Percentiles rank a stretch among this genome's conserved stretches.
Conservation (phyloP, 1,140 invertebrate genomes). For the Drosophila oshimai region DNA sequence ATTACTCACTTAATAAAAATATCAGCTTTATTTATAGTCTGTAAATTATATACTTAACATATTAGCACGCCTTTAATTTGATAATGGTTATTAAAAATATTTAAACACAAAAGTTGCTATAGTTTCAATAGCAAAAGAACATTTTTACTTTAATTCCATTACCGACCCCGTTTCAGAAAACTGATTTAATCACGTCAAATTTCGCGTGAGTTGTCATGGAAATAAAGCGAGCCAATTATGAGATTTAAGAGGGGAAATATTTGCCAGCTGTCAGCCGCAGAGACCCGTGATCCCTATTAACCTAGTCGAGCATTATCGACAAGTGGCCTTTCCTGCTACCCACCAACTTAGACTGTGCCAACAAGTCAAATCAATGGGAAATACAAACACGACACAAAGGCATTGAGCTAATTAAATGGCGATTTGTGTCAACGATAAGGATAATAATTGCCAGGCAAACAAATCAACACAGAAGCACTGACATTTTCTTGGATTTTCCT, state of each 20-base stretch:
- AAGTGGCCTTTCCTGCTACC: constrained; percentile 7
- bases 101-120: background rate
- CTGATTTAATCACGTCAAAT: background rate
- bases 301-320: constrained; percentile 28
- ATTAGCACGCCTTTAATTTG: background rate
- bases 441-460: constrained; percentile 75
- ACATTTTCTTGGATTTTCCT: constrained; percentile 40
- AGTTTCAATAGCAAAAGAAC: background rate
- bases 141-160: constrained; percentile 3
- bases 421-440: constrained; percentile 77
- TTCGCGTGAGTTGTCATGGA: constrained; percentile 9
- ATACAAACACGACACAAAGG: constrained; percentile 59
- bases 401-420: constrained; percentile 75
- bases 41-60: background rate
- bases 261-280: constrained; percentile 39
- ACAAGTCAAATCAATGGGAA: constrained; percentile 76
- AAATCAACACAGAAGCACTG: constrained; percentile 47
- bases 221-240: constrained; percentile 23
- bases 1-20: too few relatives aligned
- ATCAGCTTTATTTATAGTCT: too few relatives aligned
- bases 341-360: constrained; percentile 49
- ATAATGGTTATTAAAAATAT: background rate
- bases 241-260: constrained; percentile 24
- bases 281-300: constrained; percentile 34
- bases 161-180: background rate